Percentiles rank a stretch among this genome's conserved stretches.
Evolutionary conservation across 1,140 invertebrate species (phyloP).

Genomic region (Ganaspis sp.): DNA sequence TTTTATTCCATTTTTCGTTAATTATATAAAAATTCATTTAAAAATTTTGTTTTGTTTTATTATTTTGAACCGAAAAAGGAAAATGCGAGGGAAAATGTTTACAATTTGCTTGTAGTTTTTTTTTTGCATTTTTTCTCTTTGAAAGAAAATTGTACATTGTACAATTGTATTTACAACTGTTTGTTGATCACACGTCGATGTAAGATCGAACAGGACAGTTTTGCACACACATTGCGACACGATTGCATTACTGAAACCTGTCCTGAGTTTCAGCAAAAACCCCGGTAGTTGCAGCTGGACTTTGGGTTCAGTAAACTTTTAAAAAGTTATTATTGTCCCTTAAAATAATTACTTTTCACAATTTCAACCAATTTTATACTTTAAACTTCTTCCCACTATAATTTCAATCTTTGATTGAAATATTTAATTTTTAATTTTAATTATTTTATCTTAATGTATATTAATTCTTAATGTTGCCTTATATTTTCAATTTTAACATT

Average conservation of each 20-base stretch:
- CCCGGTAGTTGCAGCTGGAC: constrained; percentile 49
- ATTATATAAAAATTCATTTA: too few relatives aligned
- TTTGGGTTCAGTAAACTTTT: constrained; percentile 49
- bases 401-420: too few relatives aligned
- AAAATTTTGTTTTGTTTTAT: too few relatives aligned
- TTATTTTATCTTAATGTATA: too few relatives aligned
- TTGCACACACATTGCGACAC: constrained; percentile 26
- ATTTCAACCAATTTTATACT: background rate
- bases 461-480: too few relatives aligned
- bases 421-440: too few relatives aligned
- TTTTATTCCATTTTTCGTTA: too few relatives aligned
- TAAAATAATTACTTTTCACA: constrained; percentile 2
- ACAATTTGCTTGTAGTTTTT: background rate
- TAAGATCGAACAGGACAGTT: constrained; percentile 32
- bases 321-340: constrained; percentile 22
- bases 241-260: constrained; percentile 51
- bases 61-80: too few relatives aligned
- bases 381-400: background rate
- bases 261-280: constrained; percentile 54
- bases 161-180: background rate
- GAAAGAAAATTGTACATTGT: background rate
- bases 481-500: too few relatives aligned
- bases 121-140: background rate
- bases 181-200: constrained; percentile 18
- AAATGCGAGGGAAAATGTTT: too few relatives aligned